Evolutionary conservation across 2,888 invertebrate species (phyloP), one percentile per base, ranked within the genome.

Genomic region (Ophion obscuratus): DNA sequence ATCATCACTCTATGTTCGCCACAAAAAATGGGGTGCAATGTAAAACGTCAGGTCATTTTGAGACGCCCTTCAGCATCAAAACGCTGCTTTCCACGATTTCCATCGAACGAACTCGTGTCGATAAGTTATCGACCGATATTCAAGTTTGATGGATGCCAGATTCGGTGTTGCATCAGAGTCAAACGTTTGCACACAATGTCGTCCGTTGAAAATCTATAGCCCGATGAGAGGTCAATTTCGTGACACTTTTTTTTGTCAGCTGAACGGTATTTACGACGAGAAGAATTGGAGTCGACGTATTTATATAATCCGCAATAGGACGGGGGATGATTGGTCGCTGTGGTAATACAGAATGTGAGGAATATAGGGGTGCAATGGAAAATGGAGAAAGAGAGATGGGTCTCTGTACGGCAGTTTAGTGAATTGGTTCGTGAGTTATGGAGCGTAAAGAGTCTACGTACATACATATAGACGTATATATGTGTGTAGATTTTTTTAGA

Each of bases 351-450:
- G 40, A 77, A 70, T 70, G 68, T 78, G 57, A 61, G 47, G 61
- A 70, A 67, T 53, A 77, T 67, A 77, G 44, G 73, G 62, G 64
- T 40, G 67, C 67, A 67, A 78, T 61, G 70, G 24, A 83, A 70
- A 76, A 53, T 31, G 68, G 44, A 66, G 68, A 81, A 73, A 77
- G 73, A 61, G 66, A 53, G 57, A 61, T 71, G 20, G 77, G 17
- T 70, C 70, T 67, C 53, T 27, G 71, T 27, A 74, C 61, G 70
- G 44, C 62, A 74, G 73, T 81, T 81, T 73, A 74, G 73, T 53
- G 62, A 85, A 78, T 81, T 78, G 84, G 68, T 74, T 73, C n/a
- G 81, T 64, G 78, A 81, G 81, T 78, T 82, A 82, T 75, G 78
- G 44, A 40, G 68, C 75, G 82, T 66, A 61, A 79, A 82, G 78